These are phyloP conservation scores for Eueides isabella DNA, from an alignment of 1,140 invertebrate genomes.

Conservation along the genomic window DNA sequence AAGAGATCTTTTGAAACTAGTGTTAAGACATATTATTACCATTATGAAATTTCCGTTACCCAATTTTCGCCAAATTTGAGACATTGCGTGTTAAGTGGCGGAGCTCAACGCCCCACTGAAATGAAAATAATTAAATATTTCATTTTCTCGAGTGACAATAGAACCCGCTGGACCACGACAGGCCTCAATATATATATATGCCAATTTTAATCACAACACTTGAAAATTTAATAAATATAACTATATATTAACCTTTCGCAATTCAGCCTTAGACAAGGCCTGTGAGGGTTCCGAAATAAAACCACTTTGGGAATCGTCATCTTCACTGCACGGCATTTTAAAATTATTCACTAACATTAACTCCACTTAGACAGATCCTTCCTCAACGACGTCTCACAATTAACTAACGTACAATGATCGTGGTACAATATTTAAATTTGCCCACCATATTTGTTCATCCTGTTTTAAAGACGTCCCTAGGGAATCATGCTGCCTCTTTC, in stretches of 20 bases:
- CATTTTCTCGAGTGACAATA: too few species aligned
- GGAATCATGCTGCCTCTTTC: slow-evolving; percentile 54
- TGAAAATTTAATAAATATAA: slow-evolving; percentile 3
- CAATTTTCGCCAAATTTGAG: too few species aligned
- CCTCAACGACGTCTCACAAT: slow-evolving; percentile 43
- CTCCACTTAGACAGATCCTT: slow-evolving; percentile 37
- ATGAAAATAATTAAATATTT: too few species aligned
- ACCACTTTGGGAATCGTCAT: slow-evolving; percentile 74
- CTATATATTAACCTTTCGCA: slow-evolving; percentile 64
- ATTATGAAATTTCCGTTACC: too few species aligned
- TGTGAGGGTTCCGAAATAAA: slow-evolving; percentile 61
- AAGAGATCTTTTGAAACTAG: too few species aligned
- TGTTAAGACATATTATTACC: too few species aligned
- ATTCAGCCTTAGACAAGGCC: slow-evolving; percentile 70
- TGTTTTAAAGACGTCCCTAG: slow-evolving; percentile 48
- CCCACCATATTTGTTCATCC: slow-evolving; percentile 61
- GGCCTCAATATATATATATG: neutral
- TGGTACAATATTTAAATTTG: slow-evolving; percentile 68
- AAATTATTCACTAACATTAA: slow-evolving; percentile 32
- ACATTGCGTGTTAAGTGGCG: too few species aligned
- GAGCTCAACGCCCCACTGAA: too few species aligned
- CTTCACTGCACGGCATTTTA: slow-evolving; percentile 76
- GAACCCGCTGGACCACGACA: too few species aligned
- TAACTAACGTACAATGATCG: slow-evolving; percentile 50
- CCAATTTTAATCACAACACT: neutral